Conservation (phyloP, 2,888 invertebrate genomes). For the Callinectes sapidus region DNA sequence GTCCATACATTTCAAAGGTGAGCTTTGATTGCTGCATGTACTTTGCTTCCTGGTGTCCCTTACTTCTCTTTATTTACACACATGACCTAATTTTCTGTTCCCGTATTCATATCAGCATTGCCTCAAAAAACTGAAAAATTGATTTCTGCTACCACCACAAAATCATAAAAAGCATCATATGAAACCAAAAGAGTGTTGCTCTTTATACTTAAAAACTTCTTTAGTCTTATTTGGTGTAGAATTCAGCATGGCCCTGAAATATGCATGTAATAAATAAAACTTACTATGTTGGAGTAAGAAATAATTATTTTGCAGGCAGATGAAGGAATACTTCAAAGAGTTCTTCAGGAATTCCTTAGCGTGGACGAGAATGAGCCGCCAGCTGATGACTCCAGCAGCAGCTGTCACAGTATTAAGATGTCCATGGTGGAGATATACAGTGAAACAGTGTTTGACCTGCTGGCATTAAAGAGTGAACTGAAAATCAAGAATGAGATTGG, state of each 20-base stretch:
- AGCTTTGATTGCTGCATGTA: slow-evolving; percentile 63
- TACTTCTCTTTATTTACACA: too few relatives aligned
- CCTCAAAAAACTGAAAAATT: too few relatives aligned
- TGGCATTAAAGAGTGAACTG: slow-evolving; percentile 48
- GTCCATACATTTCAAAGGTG: slow-evolving; percentile 80
- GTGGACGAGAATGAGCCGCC: not conserved
- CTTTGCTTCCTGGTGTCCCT: not conserved
- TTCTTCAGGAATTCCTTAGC: slow-evolving; percentile 83
- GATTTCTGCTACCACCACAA: too few relatives aligned
- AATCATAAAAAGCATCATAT: too few relatives aligned
- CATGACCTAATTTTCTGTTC: too few relatives aligned
- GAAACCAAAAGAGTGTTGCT: too few relatives aligned
- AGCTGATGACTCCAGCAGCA: not conserved
- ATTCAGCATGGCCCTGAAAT: too few relatives aligned
- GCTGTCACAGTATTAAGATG: not conserved
- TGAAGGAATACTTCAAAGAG: slow-evolving; percentile 90
- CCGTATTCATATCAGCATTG: too few relatives aligned
- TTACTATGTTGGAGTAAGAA: too few relatives aligned
- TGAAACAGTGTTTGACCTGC: slow-evolving; percentile 65
- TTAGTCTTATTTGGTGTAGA: too few relatives aligned
- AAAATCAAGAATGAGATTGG: slow-evolving; percentile 73
- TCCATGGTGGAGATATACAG: slow-evolving; percentile 70
- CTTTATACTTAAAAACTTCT: too few relatives aligned
- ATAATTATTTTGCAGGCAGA: slow-evolving; percentile 73
- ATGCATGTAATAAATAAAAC: too few relatives aligned